These are phyloP conservation scores for Halichoerus grypus DNA, from an alignment of 2,113 vertebrate genomes.

Conservation along the genomic window DNA sequence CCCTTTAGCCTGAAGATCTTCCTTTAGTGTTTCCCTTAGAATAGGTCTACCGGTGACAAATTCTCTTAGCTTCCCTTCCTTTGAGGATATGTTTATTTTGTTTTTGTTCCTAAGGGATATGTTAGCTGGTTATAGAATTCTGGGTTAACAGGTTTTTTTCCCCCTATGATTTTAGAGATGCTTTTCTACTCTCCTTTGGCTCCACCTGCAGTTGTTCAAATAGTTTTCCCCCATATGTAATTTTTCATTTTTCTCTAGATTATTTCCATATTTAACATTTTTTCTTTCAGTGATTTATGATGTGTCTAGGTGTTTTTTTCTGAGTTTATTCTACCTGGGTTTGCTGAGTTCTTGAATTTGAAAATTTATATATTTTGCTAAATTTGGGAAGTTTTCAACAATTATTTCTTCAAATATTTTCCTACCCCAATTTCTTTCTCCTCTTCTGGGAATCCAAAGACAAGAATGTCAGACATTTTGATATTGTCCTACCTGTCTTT, in stretches of 20 bases:
- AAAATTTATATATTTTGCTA: background rate
- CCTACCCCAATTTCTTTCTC: background rate
- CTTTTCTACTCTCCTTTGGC: background rate
- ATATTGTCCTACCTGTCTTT: background rate
- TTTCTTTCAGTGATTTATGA: background rate
- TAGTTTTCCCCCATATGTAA: background rate
- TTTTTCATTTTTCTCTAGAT: slow-evolving; percentile 3
- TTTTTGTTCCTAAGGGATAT: background rate
- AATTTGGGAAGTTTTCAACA: slow-evolving; percentile 3
- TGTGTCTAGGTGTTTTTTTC: background rate
- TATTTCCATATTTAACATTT: background rate
- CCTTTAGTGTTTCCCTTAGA: background rate
- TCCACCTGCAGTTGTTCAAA: background rate
- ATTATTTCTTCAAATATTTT: slow-evolving; percentile 21
- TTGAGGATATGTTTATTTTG: background rate
- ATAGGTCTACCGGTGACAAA: background rate
- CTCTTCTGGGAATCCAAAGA: background rate
- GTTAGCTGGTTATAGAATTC: slow-evolving; percentile 21
- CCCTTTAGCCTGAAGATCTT: background rate
- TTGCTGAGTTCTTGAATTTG: background rate
- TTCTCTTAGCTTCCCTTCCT: background rate
- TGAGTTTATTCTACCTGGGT: background rate
- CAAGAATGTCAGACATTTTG: slow-evolving; percentile 30
- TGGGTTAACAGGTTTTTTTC: background rate
- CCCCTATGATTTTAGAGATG: background rate